Evolutionary conservation across 2,113 vertebrate genomes (phyloP).

Genomic region (Indicator maculatus): DNA sequence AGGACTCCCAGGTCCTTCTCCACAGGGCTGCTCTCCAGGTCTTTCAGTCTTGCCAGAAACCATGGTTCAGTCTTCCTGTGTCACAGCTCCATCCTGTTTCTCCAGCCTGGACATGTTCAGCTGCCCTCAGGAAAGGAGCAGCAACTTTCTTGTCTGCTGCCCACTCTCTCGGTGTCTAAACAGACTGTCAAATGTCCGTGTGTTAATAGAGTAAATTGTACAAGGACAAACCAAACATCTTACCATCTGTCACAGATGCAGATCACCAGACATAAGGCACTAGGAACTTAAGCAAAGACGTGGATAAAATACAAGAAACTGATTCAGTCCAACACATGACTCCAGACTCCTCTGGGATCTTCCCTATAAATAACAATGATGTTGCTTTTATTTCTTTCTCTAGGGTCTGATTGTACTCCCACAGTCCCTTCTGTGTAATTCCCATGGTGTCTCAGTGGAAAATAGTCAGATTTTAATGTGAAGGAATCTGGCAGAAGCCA

Average conservation of each 20-base stretch:
- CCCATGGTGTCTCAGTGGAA: neutral
- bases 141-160: neutral
- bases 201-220: neutral
- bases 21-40: neutral
- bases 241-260: neutral
- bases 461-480: constrained; percentile 3
- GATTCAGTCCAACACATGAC: neutral
- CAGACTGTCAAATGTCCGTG: neutral
- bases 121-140: neutral
- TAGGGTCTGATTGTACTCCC: neutral
- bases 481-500: neutral
- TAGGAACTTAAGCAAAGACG: neutral
- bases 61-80: neutral
- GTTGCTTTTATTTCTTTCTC: constrained; percentile 35
- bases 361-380: neutral
- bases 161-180: neutral
- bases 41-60: neutral
- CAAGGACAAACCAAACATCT: neutral
- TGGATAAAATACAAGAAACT: neutral
- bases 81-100: neutral
- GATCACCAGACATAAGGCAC: neutral
- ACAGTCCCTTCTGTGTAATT: neutral
- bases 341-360: neutral
- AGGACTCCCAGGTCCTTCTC: too few species aligned
- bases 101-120: neutral